phyloP scores from a whole-genome alignment of 2,797 vertebrate genomes.

The Urosaurus nigricauda region DNA sequence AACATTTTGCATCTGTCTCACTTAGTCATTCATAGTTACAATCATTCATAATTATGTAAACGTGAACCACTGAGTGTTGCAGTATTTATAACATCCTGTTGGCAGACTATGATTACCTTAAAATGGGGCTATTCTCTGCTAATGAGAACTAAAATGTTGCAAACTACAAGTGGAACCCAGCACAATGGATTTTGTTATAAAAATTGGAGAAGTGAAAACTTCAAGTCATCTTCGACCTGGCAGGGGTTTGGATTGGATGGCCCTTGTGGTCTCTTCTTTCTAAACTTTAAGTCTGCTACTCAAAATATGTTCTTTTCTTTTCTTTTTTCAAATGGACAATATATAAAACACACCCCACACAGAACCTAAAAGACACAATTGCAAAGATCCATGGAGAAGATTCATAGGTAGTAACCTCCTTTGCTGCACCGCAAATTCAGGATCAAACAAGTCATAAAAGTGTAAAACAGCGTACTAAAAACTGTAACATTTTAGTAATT shows the following conservation, averaged over 20 bases:
- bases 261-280: background rate
- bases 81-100: constrained; percentile 63
- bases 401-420: background rate
- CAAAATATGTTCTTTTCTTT: background rate
- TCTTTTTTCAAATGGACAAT: background rate
- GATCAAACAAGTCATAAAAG: background rate
- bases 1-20: constrained; percentile 66
- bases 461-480: too few relatives aligned
- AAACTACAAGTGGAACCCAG: constrained; percentile 44
- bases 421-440: background rate
- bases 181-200: constrained; percentile 20
- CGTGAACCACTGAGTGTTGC: constrained; percentile 8
- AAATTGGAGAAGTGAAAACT: background rate
- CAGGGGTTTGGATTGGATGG: too few relatives aligned
- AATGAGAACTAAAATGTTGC: constrained; percentile 44
- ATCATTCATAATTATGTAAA: constrained; percentile 68
- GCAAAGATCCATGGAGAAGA: background rate
- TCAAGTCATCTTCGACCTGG: background rate
- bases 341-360: background rate
- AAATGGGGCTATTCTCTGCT: constrained; percentile 46
- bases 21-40: constrained; percentile 62
- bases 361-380: background rate
- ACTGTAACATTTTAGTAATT: too few relatives aligned
- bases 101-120: constrained; percentile 32
- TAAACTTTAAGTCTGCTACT: background rate